Evolutionary conservation across 2,888 invertebrate genomes (phyloP).

Genomic region (Hybos culiciformis): DNA sequence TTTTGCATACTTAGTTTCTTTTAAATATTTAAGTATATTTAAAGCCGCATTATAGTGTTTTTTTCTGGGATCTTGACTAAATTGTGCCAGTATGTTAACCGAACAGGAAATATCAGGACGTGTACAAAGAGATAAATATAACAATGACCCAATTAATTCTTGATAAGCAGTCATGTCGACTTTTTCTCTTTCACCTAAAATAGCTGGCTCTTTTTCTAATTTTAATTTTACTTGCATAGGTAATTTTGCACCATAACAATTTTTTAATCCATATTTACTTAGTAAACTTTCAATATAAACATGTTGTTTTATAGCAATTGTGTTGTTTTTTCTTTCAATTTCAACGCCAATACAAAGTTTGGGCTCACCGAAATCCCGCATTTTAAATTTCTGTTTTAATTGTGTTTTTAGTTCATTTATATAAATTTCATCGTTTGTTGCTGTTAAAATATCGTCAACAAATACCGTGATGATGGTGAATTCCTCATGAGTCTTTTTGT

Average conservation of each 20-base stretch:
- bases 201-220: not conserved
- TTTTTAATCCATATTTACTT: no score
- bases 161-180: no score
- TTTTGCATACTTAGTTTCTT: no score
- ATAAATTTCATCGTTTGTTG: not conserved
- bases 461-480: slow-evolving; percentile 1
- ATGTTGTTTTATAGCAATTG: not conserved
- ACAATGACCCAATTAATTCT: slow-evolving; percentile 1
- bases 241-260: no score
- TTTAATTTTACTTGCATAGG: no score
- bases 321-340: slow-evolving; percentile 1
- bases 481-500: slow-evolving; percentile 1
- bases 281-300: no score
- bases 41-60: no score
- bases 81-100: no score
- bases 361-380: slow-evolving; percentile 6
- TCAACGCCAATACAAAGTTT: slow-evolving; percentile 3
- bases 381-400: not conserved
- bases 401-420: not conserved
- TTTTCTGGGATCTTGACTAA: no score
- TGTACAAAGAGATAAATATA: no score
- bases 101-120: no score
- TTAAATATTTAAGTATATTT: no score
- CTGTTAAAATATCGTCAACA: slow-evolving; percentile 5
- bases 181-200: not conserved